Evolutionary conservation across 2,113 vertebrate genomes (phyloP), one percentile per base, ranked within the genome.

Genomic region (Cephalopterus ornatus): DNA sequence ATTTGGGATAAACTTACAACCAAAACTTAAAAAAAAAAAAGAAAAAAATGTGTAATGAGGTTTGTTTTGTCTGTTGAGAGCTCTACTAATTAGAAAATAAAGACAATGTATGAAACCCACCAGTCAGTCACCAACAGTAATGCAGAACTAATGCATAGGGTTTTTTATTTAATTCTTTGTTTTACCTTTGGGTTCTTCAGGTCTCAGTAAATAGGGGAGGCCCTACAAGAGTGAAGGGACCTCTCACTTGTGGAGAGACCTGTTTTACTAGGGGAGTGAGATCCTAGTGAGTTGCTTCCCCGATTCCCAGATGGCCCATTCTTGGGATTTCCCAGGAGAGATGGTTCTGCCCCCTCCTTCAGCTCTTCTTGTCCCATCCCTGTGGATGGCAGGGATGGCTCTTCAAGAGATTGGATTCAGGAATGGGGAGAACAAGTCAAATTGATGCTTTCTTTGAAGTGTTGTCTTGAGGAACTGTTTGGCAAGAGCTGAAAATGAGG

Each of bases 231-330:
- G 5, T 37, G 24, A 66, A 85, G 30, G 14, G 12, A 23, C 4
- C 1, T 32, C 47, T 63, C 13, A 47, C 12, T 16, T 41, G 4
- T n/a, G 33, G 11, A 56, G 17, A 3, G 22, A 53, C 8, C 3
- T 1, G 2, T 53, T 83, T 80, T 39, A 61, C 2, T 0, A 39
- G 19, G 5, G 24, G 7, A 76, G 13, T 2, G 2, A 17, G 2
- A 63, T 52, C 5, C 11, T 42, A 41, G 2, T 4, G 9, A 72
- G 1, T 21, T 56, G 5, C 10, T 26, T 78, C 24, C 0, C 2
- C 5, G 2, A 6, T 63, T 67, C 18, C 44, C 30, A 0, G 1
- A 39, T 49, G 28, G 13, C 1, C 0, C 0, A 4, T 26, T 4
- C 33, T 68, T 1, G 0, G 17, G 4, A 12, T 20, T 68, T 47